Evolutionary conservation across 2,888 invertebrate genomes (phyloP).

Genomic region (Eudiplozoon nipponicum): DNA sequence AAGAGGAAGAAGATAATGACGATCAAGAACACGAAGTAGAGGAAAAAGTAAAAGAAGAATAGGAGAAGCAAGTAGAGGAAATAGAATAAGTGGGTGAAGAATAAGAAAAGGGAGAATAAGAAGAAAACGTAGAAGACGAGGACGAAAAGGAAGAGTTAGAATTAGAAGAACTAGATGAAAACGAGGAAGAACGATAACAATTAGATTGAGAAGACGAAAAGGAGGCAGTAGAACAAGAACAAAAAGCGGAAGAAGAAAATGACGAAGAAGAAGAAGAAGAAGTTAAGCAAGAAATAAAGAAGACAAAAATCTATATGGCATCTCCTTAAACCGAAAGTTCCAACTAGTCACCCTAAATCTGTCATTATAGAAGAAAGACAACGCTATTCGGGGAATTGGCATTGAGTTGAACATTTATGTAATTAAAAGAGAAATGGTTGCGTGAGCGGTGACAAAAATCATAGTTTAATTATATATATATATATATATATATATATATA

Average conservation of each 20-base stretch:
- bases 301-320: too few species aligned
- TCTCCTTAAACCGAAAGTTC: too few species aligned
- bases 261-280: background rate
- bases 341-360: too few species aligned
- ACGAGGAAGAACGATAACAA: background rate
- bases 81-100: background rate
- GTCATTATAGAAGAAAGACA: too few species aligned
- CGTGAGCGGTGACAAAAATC: too few species aligned
- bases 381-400: background rate
- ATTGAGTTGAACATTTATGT: background rate
- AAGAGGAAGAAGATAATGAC: background rate
- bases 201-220: background rate
- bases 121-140: background rate
- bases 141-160: background rate
- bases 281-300: background rate
- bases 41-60: background rate
- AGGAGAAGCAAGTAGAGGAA: background rate
- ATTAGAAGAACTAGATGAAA: background rate
- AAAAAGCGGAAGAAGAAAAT: background rate
- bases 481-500: too few species aligned
- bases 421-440: background rate
- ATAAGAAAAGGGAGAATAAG: background rate
- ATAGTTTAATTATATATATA: too few species aligned
- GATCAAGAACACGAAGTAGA: background rate
- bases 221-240: background rate